Base-by-base conservation (phyloP, 2,888 invertebrate species). In the Imbricaverruca yamaguchii region DNA sequence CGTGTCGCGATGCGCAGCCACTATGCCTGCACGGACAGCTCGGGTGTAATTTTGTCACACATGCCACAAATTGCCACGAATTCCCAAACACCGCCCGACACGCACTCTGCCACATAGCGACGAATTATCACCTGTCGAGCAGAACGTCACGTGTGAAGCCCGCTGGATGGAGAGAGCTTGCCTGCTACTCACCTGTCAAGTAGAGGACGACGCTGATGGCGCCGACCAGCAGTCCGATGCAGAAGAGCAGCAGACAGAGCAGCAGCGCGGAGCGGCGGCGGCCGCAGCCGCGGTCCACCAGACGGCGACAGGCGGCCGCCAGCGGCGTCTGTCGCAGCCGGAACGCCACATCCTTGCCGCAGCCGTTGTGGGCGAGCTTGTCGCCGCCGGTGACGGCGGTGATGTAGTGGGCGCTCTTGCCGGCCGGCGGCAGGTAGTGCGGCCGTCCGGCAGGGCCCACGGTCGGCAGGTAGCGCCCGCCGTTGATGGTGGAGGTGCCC, bases 221-320 rank as follows among this genome's bases (percentile, higher is more conserved):
- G 53, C 74, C 74, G 53, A 74, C 21, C 7, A 74, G 74, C 53
- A 74, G 74, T 1, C 74, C 74, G 74, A 74, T 74, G 25, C 74
- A 74, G 74, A 74, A 74, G 74, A 74, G 74, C 15, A 74, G 74
- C 74, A 74, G 74, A 23, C 53, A 53, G 74, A 74, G 74, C 53
- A 74, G 74, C 74, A 74, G 74, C 8, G 23, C 25, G 74, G 74
- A 74, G 53, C 74, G 74, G 39, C 74, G 39, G 23, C 74, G 74
- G 39, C 74, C 74, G 53, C 74, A 10, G 74, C 74, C 74, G 7
- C 25, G 18, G 74, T 74, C 74, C 53, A 10, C 39, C 74, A 74
- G 6, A 18, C 53, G 21, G 23, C 74, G 10, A 10, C 74, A 74
- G 18, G 23, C 21, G 53, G 39, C 74, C 53, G 74, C 74, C 53